Base-by-base conservation (phyloP, 2,113 vertebrate species). In the Bungarus multicinctus region DNA sequence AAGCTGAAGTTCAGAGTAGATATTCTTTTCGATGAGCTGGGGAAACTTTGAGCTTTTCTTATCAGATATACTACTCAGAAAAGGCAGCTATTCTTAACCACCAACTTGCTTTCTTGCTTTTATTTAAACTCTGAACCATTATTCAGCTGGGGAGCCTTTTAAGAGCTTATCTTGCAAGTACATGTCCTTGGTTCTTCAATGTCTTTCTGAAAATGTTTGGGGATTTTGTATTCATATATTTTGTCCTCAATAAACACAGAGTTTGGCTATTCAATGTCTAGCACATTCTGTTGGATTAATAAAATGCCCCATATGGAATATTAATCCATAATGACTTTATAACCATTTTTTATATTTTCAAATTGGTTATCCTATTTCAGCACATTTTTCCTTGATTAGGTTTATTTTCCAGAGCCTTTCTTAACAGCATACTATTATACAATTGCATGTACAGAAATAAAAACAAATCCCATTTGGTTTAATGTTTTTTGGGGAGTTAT, bases 101-200 rank as follows among this genome's bases (percentile, higher is more conserved):
- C 0, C 85, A 43, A 18, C 81, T 90, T 34, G 52, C 88, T 96
- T 96, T 95, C 93, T 52, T 89, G 58, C 95, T 87, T 91, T 55
- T 91, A 52, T 22, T 2, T 39, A 90, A 81, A 94, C 91, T 14
- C 45, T 54, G 50, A 69, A 34, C 64, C 85, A 0, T 0, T 34
- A 25, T 81, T 91, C 89, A 94, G 89, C 93, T 91, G 93, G 91
- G n/a, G 94, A 93, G 74, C 94, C 88, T 94, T 92, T 93, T 91
- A 96, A 57, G 54, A 52, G 34, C n/a, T 58, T 34, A 25, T 94
- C 91, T 94, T 39, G 18, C 30, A 91, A 91, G 52, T 0, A 0
- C 85, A 58, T 91, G 92, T 86, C 86, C 64, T 45, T 91, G 91
- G 87, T 20, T 88, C 93, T 93, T 53, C 52, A 92, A 0, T 85